Base-by-base conservation (phyloP, 2,888 invertebrate genomes). In the Rhyacophila evoluta region DNA sequence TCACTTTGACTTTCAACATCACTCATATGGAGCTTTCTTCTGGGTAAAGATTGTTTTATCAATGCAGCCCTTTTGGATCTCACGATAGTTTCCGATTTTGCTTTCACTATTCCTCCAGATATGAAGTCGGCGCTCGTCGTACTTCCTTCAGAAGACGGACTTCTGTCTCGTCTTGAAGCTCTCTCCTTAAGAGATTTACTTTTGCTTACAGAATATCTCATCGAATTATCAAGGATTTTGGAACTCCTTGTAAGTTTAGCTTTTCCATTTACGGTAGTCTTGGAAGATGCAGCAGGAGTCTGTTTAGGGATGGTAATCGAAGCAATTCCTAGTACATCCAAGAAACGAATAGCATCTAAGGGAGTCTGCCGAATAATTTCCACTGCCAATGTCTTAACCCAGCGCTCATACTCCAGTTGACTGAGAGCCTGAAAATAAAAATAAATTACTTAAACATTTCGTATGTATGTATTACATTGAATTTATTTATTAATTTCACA, bases 281-380 rank as follows among this genome's bases (percentile, higher is more conserved):
- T 39, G 11, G 77, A 27, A 2, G 78, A 55, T 8, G 69, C 55
- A 5, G 72, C 33, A n/a, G 55, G 29, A 29, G 39, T 78, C 8
- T 10, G 29, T n/a, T 75, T 29, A 36, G 80, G 78, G 11, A 75
- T 78, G 0, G 77, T 71, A 11, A 81, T 73, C 70, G 91, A 91
- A 74, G 92, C 91, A 72, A 93, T 91, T 81, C 92, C 91, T 77
- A 93, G 85, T 82, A 94, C 94, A 85, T 94, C 94, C 84, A 94
- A 86, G 85, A 94, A 94, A 85, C 94, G 92, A 79, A 94, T 91
- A 82, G 93, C 92, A 72, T 93, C 93, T 82, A 94, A 87, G 19
- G 94, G 94, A 33, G 94, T 94, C 85, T 94, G 94, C 1, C 94
- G 91, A 83, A 94, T 92, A 82, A 94, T 90, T 86, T 94, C 94